These are phyloP conservation scores for Musca vetustissima DNA, from an alignment of 1,140 invertebrate species.

Conservation along the genomic window DNA sequence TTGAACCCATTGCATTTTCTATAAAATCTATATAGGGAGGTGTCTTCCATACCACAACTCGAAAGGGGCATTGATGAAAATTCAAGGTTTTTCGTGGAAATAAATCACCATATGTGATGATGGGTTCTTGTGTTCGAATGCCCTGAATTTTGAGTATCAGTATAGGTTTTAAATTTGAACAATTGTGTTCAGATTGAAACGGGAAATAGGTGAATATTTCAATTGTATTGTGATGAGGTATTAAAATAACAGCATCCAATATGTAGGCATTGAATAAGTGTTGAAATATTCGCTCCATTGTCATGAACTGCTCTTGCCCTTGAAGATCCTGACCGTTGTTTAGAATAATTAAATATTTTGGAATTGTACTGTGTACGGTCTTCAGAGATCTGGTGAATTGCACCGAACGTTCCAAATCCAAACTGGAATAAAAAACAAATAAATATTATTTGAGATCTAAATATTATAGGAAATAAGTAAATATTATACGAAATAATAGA, in stretches of 20 bases:
- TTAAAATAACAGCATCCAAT: neutral
- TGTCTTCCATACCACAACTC: neutral
- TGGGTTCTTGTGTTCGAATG: too few species aligned
- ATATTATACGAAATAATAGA: too few species aligned
- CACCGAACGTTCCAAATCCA: too few species aligned
- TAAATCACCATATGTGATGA: neutral
- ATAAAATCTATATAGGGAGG: neutral
- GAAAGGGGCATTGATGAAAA: neutral
- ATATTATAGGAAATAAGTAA: too few species aligned
- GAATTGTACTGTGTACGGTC: too few species aligned
- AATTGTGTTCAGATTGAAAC: neutral
- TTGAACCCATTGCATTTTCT: too few species aligned
- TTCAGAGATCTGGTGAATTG: too few species aligned
- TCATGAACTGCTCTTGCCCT: neutral
- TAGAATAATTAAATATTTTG: too few species aligned
- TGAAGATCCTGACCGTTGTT: neutral
- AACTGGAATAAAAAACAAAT: too few species aligned
- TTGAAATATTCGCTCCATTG: conserved; percentile 6
- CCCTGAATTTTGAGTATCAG: neutral
- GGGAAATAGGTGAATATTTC: neutral
- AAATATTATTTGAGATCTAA: too few species aligned
- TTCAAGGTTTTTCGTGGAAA: neutral
- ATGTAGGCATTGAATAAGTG: neutral
- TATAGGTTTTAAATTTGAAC: neutral
- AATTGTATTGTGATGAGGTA: neutral